Evolutionary conservation across 2,888 invertebrate species (phyloP).

Genomic region (Napeogenes sylphis): DNA sequence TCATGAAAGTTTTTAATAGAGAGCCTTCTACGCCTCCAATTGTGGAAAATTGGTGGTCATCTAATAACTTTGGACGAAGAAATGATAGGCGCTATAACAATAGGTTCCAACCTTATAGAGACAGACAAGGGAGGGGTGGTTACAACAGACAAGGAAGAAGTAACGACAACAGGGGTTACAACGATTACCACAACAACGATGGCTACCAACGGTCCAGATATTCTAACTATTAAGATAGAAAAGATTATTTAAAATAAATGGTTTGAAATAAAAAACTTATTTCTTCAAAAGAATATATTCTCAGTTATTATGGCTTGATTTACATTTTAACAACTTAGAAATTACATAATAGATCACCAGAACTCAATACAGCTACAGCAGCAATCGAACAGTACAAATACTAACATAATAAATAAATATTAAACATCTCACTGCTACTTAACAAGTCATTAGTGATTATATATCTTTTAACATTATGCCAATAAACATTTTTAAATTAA

Average conservation of each 20-base stretch:
- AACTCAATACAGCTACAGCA: constrained; percentile 71
- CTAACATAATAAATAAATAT: constrained; percentile 73
- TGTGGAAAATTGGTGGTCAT: constrained; percentile 75
- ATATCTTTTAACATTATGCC: constrained; percentile 73
- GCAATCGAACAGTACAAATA: constrained; percentile 60
- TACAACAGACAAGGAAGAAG: constrained; percentile 36
- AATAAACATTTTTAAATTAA: constrained; percentile 55
- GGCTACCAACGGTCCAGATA: constrained; percentile 18
- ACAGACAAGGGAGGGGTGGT: constrained; percentile 32
- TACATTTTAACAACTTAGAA: constrained; percentile 77
- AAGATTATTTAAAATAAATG: constrained; percentile 8
- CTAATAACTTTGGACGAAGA: constrained; percentile 47
- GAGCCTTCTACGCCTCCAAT: constrained; percentile 75
- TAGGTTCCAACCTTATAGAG: constrained; percentile 39
- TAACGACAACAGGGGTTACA: constrained; percentile 35
- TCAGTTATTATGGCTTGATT: constrained; percentile 78
- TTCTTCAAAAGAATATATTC: constrained; percentile 76
- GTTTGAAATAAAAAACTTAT: constrained; percentile 43
- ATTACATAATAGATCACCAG: constrained; percentile 75
- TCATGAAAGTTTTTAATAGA: constrained; percentile 68
- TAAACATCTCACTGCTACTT: constrained; percentile 71
- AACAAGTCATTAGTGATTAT: constrained; percentile 70
- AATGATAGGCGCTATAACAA: constrained; percentile 52
- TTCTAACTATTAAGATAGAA: constrained; percentile 11
- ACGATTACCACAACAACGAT: constrained; percentile 29